These are phyloP conservation scores for Strigamia transsilvanica DNA, from an alignment of 2,888 invertebrate genomes.

Conservation along the genomic window DNA sequence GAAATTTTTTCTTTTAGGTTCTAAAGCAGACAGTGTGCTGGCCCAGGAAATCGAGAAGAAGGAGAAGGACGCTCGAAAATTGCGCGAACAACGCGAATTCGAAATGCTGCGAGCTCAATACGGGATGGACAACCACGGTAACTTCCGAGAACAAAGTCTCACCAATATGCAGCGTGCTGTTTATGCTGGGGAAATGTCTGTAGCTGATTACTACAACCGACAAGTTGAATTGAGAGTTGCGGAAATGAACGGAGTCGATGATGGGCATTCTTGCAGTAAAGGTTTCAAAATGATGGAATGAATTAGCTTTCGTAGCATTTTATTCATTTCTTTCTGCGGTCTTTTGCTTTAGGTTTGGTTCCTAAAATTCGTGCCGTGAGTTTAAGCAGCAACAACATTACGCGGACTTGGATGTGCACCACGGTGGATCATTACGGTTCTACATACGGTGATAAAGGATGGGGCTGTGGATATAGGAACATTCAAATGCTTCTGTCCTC, in stretches of 20 bases:
- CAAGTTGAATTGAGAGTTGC: conserved; percentile 79
- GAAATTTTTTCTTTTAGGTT: conserved; percentile 53
- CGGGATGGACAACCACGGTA: conserved; percentile 88
- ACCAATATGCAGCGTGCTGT: conserved; percentile 82
- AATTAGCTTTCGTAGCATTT: background rate
- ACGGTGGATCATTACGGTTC: conserved; percentile 86
- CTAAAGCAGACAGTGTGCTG: conserved; percentile 67
- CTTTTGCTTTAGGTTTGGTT: conserved; percentile 60
- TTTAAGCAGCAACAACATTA: conserved; percentile 68
- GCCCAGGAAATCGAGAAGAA: conserved; percentile 69
- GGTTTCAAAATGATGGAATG: conserved; percentile 67
- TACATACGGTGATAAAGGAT: conserved; percentile 87
- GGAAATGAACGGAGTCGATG: conserved; percentile 80
- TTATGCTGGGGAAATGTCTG: conserved; percentile 83
- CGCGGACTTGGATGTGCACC: conserved; percentile 77
- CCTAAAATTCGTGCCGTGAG: conserved; percentile 62
- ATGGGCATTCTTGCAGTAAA: conserved; percentile 81
- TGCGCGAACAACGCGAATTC: conserved; percentile 81
- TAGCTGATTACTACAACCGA: conserved; percentile 84
- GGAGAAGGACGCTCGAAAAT: conserved; percentile 74
- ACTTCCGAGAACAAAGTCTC: conserved; percentile 79
- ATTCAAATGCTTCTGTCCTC: conserved; percentile 91
- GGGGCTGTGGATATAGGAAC: conserved; percentile 93
- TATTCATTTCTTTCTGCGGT: background rate
- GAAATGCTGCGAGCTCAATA: conserved; percentile 83